Base-by-base conservation (phyloP, 2,888 invertebrate species). In the Coecobrya sp. region DNA sequence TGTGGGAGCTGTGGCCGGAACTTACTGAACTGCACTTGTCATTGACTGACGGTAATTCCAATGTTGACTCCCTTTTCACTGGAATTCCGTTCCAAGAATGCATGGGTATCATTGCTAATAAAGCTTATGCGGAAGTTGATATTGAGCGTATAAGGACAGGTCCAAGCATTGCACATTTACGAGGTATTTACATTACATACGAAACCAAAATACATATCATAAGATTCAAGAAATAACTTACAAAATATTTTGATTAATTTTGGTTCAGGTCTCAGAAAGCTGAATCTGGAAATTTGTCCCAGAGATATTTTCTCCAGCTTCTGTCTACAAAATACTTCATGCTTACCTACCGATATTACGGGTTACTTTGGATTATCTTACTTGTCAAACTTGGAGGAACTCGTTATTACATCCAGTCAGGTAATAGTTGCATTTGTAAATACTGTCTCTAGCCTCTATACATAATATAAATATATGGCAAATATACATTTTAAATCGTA, bases 1-100 rank as follows among this genome's bases (percentile, higher is more conserved):
- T 93, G n/a, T 93, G 93, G 93, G 85, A 85, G 45, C 16, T 86
- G 36, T 93, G 93, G 93, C 90, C 92, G 16, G 90, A 89, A 65
- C 62, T 93, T 0, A 62, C 85, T 0, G 93, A 92, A 73, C 59
- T 93, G 19, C 85, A 88, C n/a, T 62, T 93, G 59, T 92, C 89
- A 2, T 65, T 93, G 19, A 93, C 92, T 68, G 89, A 92, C 27
- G 73, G 89, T 3, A 93, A 93, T 36, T 81, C 70, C 11, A 85
- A 89, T 25, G 79, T 93, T n/a, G 93, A 93, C 70, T 86, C 92
- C 8, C 62, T 93, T 10, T 86, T 93, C 19, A 92, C 93, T 16
- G 93, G 93, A 59, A 92, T 93, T 86, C 90, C 93, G 0, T 36
- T 25, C 1, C 65, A 70, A 22, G 92, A 92, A 36, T 93, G 92